phyloP scores from a whole-genome alignment of 92 coral and sea anemone species.

The Heliopora coerulea region DNA sequence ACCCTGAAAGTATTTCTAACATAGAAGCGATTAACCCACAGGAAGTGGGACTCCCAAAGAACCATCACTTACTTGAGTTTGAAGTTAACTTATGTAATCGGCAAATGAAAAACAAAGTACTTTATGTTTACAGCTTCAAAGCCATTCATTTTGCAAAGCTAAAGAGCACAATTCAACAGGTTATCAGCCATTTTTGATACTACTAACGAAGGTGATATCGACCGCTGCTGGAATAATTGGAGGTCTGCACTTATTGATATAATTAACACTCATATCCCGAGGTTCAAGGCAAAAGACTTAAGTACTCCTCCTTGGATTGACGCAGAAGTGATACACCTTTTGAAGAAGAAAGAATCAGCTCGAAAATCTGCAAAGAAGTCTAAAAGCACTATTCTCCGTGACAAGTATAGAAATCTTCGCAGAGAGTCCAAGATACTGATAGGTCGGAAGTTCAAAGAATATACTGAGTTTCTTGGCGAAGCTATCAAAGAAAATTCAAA shows the following conservation, averaged over 20 bases:
- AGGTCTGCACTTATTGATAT: conserved; percentile 4
- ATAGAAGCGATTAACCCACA: conserved; percentile 26
- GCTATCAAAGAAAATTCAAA: conserved; percentile 43
- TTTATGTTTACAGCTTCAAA: conserved; percentile 41
- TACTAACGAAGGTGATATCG: conserved; percentile 4
- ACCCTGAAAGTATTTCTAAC: conserved; percentile 31
- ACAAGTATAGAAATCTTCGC: too few relatives aligned
- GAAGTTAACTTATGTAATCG: conserved; percentile 23
- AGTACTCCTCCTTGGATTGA: conserved; percentile 56
- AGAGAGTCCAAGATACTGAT: conserved; percentile 22
- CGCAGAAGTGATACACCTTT: conserved; percentile 36
- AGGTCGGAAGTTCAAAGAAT: conserved; percentile 32
- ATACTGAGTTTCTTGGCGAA: conserved; percentile 41
- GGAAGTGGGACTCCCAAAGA: conserved; percentile 39
- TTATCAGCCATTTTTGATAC: not conserved
- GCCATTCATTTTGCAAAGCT: conserved; percentile 14
- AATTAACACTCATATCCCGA: conserved; percentile 21
- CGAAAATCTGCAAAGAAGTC: conserved; percentile 24
- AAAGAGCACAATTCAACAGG: conserved; percentile 7
- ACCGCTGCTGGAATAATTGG: conserved; percentile 31
- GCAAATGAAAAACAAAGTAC: conserved; percentile 32
- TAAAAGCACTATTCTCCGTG: not conserved
- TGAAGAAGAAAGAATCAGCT: conserved; percentile 48
- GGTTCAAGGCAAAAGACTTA: not conserved
- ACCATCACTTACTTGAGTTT: conserved; percentile 34